Evolutionary conservation across 2,888 invertebrate species (phyloP).

Genomic region (Lithodes maja): DNA sequence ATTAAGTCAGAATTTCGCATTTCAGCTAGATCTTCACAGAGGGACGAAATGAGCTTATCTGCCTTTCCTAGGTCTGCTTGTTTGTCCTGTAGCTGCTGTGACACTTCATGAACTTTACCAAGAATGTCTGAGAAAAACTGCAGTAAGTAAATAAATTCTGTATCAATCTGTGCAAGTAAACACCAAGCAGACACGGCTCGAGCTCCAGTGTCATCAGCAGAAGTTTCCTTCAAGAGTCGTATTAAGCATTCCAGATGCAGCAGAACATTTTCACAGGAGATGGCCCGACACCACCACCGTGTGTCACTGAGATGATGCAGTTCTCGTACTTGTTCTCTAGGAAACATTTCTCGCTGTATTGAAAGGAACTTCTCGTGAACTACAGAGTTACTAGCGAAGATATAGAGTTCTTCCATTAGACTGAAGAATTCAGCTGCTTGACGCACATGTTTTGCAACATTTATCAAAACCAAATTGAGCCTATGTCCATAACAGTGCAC

Average conservation of each 20-base stretch:
- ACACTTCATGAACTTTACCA: no score
- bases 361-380: constrained; percentile 22
- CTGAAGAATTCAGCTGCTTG: constrained; percentile 5
- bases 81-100: no score
- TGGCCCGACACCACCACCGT: constrained; percentile 34
- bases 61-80: constrained; percentile 1
- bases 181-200: neutral
- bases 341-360: constrained; percentile 20
- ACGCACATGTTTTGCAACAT: constrained; percentile 12
- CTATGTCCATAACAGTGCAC: constrained; percentile 26
- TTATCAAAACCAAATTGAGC: constrained; percentile 18
- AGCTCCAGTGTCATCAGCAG: no score
- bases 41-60: constrained; percentile 8
- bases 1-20: constrained; percentile 5
- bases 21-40: constrained; percentile 33
- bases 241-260: constrained; percentile 28
- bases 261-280: constrained; percentile 26
- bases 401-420: constrained; percentile 12
- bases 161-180: constrained; percentile 32
- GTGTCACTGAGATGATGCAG: constrained; percentile 43
- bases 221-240: constrained; percentile 22
- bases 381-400: constrained; percentile 25
- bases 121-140: constrained; percentile 4
- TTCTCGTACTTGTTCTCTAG: constrained; percentile 30
- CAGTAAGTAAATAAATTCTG: constrained; percentile 29